Evolutionary conservation across 1,140 invertebrate genomes (phyloP).

Genomic region (Panagrolaimus sp.): DNA sequence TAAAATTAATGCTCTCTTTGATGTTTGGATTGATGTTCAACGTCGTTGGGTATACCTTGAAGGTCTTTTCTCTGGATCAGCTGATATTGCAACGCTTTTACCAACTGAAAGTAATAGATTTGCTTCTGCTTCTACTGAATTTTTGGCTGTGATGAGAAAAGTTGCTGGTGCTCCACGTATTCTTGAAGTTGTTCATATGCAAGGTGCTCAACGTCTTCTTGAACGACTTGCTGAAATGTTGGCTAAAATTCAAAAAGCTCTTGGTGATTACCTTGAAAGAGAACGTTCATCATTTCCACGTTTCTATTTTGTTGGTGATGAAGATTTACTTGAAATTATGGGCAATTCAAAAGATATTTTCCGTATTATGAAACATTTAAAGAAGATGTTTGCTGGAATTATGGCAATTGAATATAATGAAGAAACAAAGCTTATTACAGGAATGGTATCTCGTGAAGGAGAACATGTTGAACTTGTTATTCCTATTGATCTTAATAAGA

Average conservation of each 20-base stretch:
- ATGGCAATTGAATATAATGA: slow-evolving; percentile 88
- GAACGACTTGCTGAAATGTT: slow-evolving; percentile 94
- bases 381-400: slow-evolving; percentile 99
- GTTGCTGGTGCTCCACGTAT: slow-evolving; percentile 90
- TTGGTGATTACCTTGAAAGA: slow-evolving; percentile 95
- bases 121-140: slow-evolving; percentile 78
- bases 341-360: slow-evolving; percentile 98
- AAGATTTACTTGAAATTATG: slow-evolving; percentile 98
- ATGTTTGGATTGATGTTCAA: slow-evolving; percentile 99
- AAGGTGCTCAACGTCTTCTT: slow-evolving; percentile 84
- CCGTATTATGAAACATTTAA: slow-evolving; percentile 96
- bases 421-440: slow-evolving; percentile 69
- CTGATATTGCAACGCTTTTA: slow-evolving; percentile 92
- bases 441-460: slow-evolving; percentile 90
- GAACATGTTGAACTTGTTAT: slow-evolving; percentile 86
- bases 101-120: slow-evolving; percentile 96
- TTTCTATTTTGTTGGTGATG: slow-evolving; percentile 99
- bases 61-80: slow-evolving; percentile 95
- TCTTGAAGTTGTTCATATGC: slow-evolving; percentile 95
- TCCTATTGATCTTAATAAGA: slow-evolving; percentile 81
- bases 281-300: slow-evolving; percentile 93
- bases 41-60: slow-evolving; percentile 97
- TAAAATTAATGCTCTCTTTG: slow-evolving; percentile 91
- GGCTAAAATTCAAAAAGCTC: slow-evolving; percentile 96
- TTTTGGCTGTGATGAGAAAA: slow-evolving; percentile 93